These are phyloP conservation scores for Halcyon badia DNA, from an alignment of 2,797 vertebrate species.

Conservation along the genomic window DNA sequence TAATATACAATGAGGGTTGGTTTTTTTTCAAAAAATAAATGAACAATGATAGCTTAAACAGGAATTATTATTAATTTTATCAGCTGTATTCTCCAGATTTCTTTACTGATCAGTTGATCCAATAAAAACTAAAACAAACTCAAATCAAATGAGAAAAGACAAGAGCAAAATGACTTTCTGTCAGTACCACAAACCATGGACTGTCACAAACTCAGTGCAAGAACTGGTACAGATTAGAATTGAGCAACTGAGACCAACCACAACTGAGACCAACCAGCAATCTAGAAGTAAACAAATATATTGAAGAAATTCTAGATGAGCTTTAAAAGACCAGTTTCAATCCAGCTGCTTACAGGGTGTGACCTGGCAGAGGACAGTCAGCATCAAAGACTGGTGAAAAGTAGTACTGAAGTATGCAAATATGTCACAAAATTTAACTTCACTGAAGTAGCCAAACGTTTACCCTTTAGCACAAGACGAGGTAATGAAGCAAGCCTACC, in stretches of 20 bases:
- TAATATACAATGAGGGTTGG: neutral
- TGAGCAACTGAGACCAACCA: neutral
- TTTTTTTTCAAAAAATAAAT: neutral
- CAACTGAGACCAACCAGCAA: neutral
- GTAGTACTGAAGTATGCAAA: neutral
- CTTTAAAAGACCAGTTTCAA: neutral
- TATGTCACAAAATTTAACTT: neutral
- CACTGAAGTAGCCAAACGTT: neutral
- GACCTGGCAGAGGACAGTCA: neutral
- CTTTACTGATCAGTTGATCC: neutral
- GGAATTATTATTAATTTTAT: neutral
- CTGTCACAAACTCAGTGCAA: neutral
- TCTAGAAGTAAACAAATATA: neutral
- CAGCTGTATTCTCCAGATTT: conserved; percentile 15
- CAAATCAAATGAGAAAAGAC: neutral
- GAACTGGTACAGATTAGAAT: neutral
- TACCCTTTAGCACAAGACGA: neutral
- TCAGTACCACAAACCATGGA: neutral
- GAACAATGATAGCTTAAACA: neutral
- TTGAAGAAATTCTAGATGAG: neutral
- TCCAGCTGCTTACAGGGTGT: neutral
- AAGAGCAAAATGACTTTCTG: neutral
- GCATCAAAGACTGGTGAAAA: neutral
- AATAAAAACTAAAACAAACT: neutral
- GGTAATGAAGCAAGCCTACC: neutral